These are phyloP conservation scores for Synanthedon tipuliformis DNA, from an alignment of 2,888 invertebrate genomes.

Conservation along the genomic window DNA sequence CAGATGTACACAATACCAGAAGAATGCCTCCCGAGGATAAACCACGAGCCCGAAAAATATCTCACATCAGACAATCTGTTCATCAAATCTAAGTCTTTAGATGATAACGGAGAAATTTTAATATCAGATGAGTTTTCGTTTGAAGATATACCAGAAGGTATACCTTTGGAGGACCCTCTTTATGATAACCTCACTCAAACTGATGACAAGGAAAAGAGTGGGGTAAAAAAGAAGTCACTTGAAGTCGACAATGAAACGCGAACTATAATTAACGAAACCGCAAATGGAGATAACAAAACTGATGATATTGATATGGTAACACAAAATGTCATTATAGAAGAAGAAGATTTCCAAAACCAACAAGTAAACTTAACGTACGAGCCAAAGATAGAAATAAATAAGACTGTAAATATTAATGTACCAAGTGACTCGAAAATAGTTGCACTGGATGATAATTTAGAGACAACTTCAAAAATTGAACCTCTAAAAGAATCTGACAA, in stretches of 20 bases:
- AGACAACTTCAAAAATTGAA: background rate
- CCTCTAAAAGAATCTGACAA: background rate
- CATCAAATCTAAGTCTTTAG: constrained; percentile 36
- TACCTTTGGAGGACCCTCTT: constrained; percentile 51
- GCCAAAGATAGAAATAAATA: no score
- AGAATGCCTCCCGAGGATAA: constrained; percentile 45
- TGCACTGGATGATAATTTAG: background rate
- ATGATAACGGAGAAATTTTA: constrained; percentile 36
- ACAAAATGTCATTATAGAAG: background rate
- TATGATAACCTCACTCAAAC: constrained; percentile 38
- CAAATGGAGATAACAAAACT: background rate
- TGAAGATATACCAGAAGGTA: constrained; percentile 53
- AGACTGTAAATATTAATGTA: background rate
- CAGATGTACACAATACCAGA: constrained; percentile 60
- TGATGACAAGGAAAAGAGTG: constrained; percentile 10
- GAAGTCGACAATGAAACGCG: background rate
- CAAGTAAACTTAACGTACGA: background rate
- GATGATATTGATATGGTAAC: constrained; percentile 2
- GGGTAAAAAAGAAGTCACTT: background rate
- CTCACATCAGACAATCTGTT: constrained; percentile 41
- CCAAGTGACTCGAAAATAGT: background rate
- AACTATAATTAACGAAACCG: background rate
- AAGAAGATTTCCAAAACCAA: background rate
- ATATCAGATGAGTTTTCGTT: constrained; percentile 46
- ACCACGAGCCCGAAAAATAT: constrained; percentile 32